Evolutionary conservation across 1,140 invertebrate species (phyloP).

Genomic region (Dendroctonus valens): DNA sequence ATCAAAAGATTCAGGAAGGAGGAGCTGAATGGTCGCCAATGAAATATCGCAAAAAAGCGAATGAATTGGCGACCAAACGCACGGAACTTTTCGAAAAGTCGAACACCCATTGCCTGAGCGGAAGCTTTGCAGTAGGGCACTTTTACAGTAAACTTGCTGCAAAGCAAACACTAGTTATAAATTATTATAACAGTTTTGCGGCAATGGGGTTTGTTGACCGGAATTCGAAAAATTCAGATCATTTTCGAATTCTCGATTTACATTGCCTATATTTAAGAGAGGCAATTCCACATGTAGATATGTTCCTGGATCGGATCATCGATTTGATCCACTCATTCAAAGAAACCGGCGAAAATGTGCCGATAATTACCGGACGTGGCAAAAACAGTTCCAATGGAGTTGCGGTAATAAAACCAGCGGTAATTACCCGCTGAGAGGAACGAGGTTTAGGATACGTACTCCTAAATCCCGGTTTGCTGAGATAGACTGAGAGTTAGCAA

Average conservation of each 20-base stretch:
- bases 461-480: constrained; percentile 51
- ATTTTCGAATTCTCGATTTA: constrained; percentile 64
- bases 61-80: constrained; percentile 53
- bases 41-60: constrained; percentile 55
- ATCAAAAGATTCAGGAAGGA: constrained; percentile 32
- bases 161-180: constrained; percentile 56
- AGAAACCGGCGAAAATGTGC: constrained; percentile 52
- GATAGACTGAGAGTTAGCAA: neutral
- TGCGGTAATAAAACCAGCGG: constrained; percentile 69
- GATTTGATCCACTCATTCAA: constrained; percentile 50
- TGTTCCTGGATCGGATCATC: constrained; percentile 69
- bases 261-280: constrained; percentile 74
- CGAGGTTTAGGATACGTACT: constrained; percentile 57
- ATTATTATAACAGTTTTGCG: constrained; percentile 57
- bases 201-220: constrained; percentile 51
- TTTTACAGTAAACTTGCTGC: constrained; percentile 71
- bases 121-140: constrained; percentile 63
- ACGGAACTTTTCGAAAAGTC: constrained; percentile 67
- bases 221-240: constrained; percentile 40
- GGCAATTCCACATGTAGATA: constrained; percentile 64
- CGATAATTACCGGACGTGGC: constrained; percentile 77
- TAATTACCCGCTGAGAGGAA: constrained; percentile 57
- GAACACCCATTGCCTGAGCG: constrained; percentile 60
- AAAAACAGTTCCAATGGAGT: constrained; percentile 64
- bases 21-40: constrained; percentile 39